These are phyloP conservation scores for Aricia agestis DNA, from an alignment of 1,140 invertebrate genomes.

Conservation along the genomic window DNA sequence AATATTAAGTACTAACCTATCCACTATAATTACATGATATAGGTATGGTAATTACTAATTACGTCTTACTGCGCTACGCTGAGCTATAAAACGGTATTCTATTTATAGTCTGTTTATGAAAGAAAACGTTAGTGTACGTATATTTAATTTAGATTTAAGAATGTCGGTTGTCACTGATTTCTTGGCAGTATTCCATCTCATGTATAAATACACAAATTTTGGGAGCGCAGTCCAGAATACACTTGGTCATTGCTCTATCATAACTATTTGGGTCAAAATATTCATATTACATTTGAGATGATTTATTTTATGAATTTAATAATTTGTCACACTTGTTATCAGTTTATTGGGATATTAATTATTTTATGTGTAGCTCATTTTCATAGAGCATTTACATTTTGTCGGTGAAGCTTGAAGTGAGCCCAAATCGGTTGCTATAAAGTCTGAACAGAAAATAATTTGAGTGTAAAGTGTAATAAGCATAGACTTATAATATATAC, in stretches of 20 bases:
- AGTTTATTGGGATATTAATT: background rate
- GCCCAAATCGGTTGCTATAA: no score
- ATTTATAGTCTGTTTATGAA: conserved; percentile 45
- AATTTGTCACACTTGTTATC: background rate
- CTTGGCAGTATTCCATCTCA: conserved; percentile 63
- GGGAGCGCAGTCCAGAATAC: conserved; percentile 58
- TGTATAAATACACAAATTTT: conserved; percentile 72
- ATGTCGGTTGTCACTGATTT: conserved; percentile 66
- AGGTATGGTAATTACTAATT: background rate
- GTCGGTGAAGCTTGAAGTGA: no score
- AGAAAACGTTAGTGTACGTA: conserved; percentile 33
- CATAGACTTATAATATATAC: no score
- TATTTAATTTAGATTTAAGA: conserved; percentile 58
- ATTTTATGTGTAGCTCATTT: background rate
- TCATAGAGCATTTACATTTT: no score
- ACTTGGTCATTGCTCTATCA: conserved; percentile 65
- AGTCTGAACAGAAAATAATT: no score
- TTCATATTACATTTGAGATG: conserved; percentile 25
- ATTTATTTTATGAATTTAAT: conserved; percentile 15
- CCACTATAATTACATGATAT: no score
- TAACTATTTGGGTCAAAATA: conserved; percentile 49
- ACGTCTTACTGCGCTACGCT: background rate
- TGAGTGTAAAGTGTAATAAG: no score
- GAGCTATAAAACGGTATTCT: conserved; percentile 27
- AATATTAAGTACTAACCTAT: no score